Evolutionary conservation across 1,140 invertebrate genomes (phyloP), one percentile per base, ranked within the genome.

Genomic region (Heliconius eleuchia): DNA sequence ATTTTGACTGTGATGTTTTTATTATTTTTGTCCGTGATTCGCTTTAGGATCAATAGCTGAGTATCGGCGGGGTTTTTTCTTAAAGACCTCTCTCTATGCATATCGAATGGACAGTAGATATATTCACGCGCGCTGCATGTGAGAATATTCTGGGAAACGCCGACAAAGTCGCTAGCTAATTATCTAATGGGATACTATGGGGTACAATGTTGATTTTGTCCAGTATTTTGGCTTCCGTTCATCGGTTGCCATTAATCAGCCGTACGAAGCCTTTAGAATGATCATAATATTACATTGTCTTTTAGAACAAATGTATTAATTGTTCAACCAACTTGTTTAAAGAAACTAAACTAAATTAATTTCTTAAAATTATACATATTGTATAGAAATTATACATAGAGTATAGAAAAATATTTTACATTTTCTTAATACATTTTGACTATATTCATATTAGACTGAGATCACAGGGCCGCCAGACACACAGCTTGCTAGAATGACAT

Each of bases 1-100:
- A 94, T 93, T 94, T 94, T 94, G 92, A 94, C 92, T 92, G 89
- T 92, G 92, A 92, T 94, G 92, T 94, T 93, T 94, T 94, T 94
- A 94, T 94, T 92, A 93, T 94, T 93, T 94, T 92, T 92, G 91
- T 94, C 85, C 90, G 88, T 89, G 91, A 91, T 89, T 89, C 87
- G 87, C 85, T 86, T 86, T 82, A 85, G 84, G 84, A 83, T 88
- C 86, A 83, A 88, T 89, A 85, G 90, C 86, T 89, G 88, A 87
- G 86, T 89, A 88, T 89, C 81, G 86, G 83, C 82, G 71, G 74
- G 18, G 37, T 91, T 92, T 91, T 92, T 92, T 83, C 73, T 80
- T 86, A 92, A 81, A 91, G 90, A 46, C 84, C 85, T 86, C 57
- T 77, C 85, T 86, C 57, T 78, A 82, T 82, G 89, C 89, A 87